Base-by-base conservation (phyloP, 2,797 vertebrate genomes). In the Rhynchonycteris naso region DNA sequence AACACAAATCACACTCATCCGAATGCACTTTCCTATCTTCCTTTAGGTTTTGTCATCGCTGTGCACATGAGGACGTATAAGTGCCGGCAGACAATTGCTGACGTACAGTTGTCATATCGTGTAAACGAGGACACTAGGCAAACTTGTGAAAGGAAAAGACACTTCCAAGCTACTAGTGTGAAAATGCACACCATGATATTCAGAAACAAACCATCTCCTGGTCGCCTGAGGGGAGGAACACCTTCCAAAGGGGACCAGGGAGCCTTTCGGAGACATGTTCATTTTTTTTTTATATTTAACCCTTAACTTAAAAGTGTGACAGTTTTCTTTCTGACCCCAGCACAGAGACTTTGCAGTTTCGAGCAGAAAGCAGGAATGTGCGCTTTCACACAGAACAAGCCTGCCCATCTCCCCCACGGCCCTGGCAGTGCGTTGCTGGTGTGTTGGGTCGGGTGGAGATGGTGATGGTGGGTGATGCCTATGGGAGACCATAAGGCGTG, bases 61-160 rank as follows among this genome's bases (percentile, higher is more conserved):
- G 97, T 98, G 97, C 95, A 96, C 97, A 80, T 97, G 96, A 97
- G 95, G 97, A 97, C 80, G 92, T 50, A 84, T 93, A 98, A 98
- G 97, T 98, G 97, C 97, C 97, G 97, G 98, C 97, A 98, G 98
- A 97, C 88, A 35, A 90, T 82, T 95, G 93, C 96, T 96, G 56
- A 96, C 96, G 94, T 92, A 96, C 93, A 97, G 91, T 97, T 98
- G 92, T 98, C 95, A 97, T 96, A 97, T 66, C 33, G 82, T 97
- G 97, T 98, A 98, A 98, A 98, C 98, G 96, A 97, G 96, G 97
- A 97, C 97, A 98, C 96, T 96, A 98, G 98, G 98, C 98, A 98
- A 98, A 98, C 95, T 91, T 8, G 97, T 98, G 97, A 97, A 97
- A 98, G 96, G 91, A 98, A 98, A 95, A 89, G 91, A 97, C 43